Conservation (phyloP, 2,888 invertebrate genomes). For the Idaea straminata region DNA sequence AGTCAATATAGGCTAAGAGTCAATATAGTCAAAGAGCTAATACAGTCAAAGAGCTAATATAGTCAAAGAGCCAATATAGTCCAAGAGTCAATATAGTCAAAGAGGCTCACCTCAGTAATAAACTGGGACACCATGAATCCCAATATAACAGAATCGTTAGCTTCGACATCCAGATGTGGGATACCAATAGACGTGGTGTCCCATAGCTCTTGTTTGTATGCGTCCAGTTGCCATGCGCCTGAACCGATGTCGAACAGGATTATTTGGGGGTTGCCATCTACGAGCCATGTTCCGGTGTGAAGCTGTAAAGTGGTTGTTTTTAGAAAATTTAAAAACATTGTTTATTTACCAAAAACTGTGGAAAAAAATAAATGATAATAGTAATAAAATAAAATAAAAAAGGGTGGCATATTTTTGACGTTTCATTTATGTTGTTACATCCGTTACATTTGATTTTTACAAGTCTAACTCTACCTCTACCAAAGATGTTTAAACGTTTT, state of each 20-base stretch:
- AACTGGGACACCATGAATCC: constrained; percentile 98
- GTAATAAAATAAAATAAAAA: no score
- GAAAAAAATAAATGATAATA: no score
- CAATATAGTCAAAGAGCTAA: background rate
- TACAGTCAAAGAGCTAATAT: background rate
- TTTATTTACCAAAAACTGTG: no score
- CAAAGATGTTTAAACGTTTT: no score
- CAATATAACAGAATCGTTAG: constrained; percentile 97
- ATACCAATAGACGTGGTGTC: constrained; percentile 90
- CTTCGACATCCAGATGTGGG: constrained; percentile 96
- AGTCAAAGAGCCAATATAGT: background rate
- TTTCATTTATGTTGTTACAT: no score
- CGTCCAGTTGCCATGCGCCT: constrained; percentile 96
- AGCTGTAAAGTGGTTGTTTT: no score
- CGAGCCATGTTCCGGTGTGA: constrained; percentile 98
- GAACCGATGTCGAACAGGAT: constrained; percentile 98
- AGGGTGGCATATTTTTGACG: no score
- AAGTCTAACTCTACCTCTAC: no score
- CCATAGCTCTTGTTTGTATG: constrained; percentile 97
- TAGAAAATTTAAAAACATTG: no score
- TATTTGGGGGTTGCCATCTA: constrained; percentile 99
- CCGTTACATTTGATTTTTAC: no score
- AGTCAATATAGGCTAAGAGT: background rate
- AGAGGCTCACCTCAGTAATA: constrained; percentile 85
- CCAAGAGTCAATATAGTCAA: background rate